These are phyloP conservation scores for Oenanthe oenanthe DNA, from an alignment of 2,113 vertebrate genomes.

Conservation along the genomic window DNA sequence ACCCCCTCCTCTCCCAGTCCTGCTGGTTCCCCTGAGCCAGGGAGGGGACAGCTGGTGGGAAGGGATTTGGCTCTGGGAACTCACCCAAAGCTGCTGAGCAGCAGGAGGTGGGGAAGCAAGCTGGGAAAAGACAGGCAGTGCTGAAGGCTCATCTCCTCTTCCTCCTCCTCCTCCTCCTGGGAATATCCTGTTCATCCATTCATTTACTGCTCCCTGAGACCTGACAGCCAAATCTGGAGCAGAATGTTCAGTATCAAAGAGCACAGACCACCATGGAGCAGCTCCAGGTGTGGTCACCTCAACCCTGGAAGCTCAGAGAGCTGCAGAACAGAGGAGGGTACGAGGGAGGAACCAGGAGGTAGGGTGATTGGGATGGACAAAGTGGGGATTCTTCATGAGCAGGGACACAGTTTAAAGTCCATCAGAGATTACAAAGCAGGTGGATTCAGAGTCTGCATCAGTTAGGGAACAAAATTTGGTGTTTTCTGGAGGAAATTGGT, in stretches of 20 bases:
- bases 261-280: neutral
- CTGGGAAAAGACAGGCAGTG: neutral
- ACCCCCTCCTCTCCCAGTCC: neutral
- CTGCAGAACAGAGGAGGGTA: neutral
- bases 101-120: neutral
- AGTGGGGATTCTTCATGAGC: neutral
- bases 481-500: neutral
- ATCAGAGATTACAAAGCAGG: neutral
- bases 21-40: neutral
- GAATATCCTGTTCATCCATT: neutral
- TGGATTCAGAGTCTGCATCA: neutral
- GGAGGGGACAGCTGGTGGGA: neutral
- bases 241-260: fast-evolving
- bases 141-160: neutral
- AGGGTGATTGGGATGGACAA: neutral
- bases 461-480: neutral
- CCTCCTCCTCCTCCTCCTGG: neutral
- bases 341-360: neutral
- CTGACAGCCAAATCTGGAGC: neutral
- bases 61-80: neutral
- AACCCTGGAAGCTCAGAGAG: fast-evolving
- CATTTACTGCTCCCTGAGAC: neutral
- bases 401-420: neutral
- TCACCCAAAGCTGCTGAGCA: neutral
- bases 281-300: neutral